Evolutionary conservation across 2,113 vertebrate species (phyloP).

Genomic region (Engraulis encrasicolus): DNA sequence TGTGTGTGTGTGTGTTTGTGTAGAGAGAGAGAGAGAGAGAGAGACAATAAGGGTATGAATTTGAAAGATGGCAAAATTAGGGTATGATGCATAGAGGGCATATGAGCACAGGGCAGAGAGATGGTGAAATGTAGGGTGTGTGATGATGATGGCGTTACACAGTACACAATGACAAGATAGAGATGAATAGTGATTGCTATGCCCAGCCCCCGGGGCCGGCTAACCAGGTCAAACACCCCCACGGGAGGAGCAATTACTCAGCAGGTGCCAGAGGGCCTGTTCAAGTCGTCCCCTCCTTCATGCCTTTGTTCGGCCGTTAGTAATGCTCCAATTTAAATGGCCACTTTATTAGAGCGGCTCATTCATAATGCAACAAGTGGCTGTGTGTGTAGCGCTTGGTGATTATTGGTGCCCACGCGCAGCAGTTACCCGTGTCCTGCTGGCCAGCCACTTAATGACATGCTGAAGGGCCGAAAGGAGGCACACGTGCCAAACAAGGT

Average conservation of each 20-base stretch:
- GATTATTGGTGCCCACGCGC: not conserved
- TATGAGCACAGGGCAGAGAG: no score
- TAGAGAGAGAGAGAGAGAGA: no score
- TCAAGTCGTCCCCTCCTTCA: no score
- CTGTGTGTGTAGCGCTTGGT: no score
- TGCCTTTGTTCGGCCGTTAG: not conserved
- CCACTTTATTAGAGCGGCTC: not conserved
- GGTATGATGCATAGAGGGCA: no score
- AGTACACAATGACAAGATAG: not conserved
- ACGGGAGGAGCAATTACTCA: not conserved
- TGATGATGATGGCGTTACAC: no score
- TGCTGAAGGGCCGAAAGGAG: not conserved
- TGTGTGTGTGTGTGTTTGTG: no score
- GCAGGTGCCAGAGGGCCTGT: not conserved
- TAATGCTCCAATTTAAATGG: not conserved
- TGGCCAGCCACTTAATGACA: not conserved
- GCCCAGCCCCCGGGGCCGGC: not conserved
- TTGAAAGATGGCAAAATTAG: no score
- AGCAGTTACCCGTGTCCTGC: not conserved
- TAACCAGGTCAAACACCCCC: not conserved
- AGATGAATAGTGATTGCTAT: not conserved
- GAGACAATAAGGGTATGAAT: no score
- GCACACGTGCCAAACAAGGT: not conserved
- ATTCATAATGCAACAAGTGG: constrained; percentile 4
- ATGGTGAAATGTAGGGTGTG: no score